Percentiles rank a stretch among this genome's conserved stretches.
phyloP scores from a whole-genome alignment of 2,888 invertebrate species.

The Ophion ellenae region DNA sequence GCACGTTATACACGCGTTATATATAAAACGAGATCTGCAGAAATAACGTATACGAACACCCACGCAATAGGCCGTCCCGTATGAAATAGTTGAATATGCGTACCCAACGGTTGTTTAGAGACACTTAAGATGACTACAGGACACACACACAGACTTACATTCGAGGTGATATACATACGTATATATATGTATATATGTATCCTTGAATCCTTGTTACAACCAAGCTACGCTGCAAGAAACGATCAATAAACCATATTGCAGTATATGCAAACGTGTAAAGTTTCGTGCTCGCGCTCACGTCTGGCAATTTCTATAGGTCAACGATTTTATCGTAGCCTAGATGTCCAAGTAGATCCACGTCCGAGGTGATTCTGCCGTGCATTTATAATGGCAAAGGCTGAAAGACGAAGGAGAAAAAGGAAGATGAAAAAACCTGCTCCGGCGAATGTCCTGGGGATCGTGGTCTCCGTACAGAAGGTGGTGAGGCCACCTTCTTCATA shows the following conservation, averaged over 20 bases:
- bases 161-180: background rate
- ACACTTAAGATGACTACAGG: background rate
- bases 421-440: constrained; percentile 20
- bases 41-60: constrained; percentile 42
- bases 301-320: constrained; percentile 42
- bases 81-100: constrained; percentile 19
- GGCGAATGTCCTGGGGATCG: constrained; percentile 28
- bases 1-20: constrained; percentile 21
- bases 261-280: constrained; percentile 13
- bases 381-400: constrained; percentile 12
- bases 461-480: constrained; percentile 38
- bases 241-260: constrained; percentile 30
- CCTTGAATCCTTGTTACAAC: constrained; percentile 1
- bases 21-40: constrained; percentile 35
- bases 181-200: background rate
- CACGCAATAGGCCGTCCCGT: constrained; percentile 45
- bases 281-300: constrained; percentile 16
- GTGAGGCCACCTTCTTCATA: constrained; percentile 35
- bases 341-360: background rate
- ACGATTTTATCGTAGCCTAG: constrained; percentile 41
- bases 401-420: constrained; percentile 21
- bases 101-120: constrained; percentile 20
- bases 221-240: constrained; percentile 4
- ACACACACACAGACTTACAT: background rate
- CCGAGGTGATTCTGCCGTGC: constrained; percentile 19